Evolutionary conservation across 2,113 vertebrate species (phyloP).

Genomic region (Motacilla tschutschensis): DNA sequence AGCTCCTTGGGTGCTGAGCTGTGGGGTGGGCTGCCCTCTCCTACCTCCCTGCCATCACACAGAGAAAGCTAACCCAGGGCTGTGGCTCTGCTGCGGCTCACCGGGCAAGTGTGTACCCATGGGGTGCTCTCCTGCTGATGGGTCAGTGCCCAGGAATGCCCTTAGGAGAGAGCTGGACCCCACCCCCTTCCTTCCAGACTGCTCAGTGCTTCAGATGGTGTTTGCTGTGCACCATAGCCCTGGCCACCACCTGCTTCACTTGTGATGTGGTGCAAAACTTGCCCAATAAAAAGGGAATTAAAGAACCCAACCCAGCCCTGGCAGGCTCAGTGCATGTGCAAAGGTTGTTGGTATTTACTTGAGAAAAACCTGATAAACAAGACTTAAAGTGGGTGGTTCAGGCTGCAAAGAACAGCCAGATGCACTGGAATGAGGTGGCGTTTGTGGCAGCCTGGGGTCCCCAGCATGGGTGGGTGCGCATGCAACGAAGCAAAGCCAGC

Average conservation of each 20-base stretch:
- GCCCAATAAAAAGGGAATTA: neutral
- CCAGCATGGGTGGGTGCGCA: rapidly evolving
- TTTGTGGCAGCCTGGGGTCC: neutral
- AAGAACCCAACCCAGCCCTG: neutral
- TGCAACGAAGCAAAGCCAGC: rapidly evolving
- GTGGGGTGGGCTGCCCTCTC: neutral
- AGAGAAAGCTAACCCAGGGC: neutral
- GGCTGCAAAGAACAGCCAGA: neutral
- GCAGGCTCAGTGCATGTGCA: neutral
- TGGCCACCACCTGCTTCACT: neutral
- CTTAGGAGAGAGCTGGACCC: neutral
- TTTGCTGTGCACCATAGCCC: neutral
- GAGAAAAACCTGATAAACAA: neutral
- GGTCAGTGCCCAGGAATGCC: neutral
- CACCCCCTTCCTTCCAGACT: neutral
- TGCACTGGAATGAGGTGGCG: neutral
- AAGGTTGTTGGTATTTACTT: neutral
- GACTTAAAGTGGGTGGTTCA: neutral
- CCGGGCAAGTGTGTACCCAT: rapidly evolving
- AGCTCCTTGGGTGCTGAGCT: neutral
- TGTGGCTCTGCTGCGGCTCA: neutral
- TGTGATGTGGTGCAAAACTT: rapidly evolving
- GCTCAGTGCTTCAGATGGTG: neutral
- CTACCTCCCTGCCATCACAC: neutral
- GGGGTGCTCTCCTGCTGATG: neutral